phyloP scores from a whole-genome alignment of 2,888 invertebrate species.

The Cancer borealis region DNA sequence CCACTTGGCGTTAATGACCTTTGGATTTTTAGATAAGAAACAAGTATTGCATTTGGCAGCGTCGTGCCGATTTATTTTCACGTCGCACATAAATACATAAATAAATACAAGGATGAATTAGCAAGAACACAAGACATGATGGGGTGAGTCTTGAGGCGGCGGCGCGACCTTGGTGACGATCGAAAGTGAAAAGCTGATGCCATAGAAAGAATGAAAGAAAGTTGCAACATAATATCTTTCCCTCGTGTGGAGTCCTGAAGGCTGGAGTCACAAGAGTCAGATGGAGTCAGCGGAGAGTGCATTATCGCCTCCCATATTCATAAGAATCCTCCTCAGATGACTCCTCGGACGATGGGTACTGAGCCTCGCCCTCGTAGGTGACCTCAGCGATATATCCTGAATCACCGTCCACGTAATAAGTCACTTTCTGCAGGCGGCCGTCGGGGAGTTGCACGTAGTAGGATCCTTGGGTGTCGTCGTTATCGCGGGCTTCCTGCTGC shows the following conservation, averaged over 20 bases:
- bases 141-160: background rate
- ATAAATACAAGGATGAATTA: background rate
- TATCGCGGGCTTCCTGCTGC: background rate
- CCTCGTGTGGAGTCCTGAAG: background rate
- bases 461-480: background rate
- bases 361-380: background rate
- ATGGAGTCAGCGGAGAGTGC: background rate
- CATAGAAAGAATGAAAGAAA: background rate
- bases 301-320: background rate
- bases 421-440: constrained; percentile 18
- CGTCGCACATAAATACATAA: background rate
- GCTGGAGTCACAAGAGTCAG: background rate
- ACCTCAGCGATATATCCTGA: constrained; percentile 29
- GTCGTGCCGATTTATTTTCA: background rate
- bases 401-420: constrained; percentile 23
- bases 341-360: background rate
- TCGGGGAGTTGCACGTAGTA: background rate
- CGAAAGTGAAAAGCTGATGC: background rate
- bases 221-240: background rate
- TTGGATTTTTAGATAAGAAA: background rate
- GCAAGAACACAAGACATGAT: background rate
- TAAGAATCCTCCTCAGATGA: constrained; percentile 8
- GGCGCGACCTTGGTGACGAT: background rate
- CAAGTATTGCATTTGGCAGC: background rate
- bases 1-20: background rate